Base-by-base conservation (phyloP, 2,113 vertebrate species). In the Dromaius novaehollandiae region DNA sequence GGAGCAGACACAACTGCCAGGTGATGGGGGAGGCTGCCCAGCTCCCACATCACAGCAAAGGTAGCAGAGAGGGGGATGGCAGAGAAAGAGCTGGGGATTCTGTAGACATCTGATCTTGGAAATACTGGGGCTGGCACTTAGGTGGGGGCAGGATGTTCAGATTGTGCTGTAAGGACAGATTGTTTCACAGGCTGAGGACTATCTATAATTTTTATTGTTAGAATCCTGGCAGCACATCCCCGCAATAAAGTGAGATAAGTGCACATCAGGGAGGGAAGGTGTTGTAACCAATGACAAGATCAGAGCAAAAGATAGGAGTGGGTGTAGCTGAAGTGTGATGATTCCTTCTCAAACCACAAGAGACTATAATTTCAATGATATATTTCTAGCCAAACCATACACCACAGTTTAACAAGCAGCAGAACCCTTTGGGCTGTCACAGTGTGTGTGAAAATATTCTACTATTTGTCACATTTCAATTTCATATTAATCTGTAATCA, bases 311-410 rank as follows among this genome's bases (percentile, higher is more conserved):
- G 94, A 93, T 90, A 92, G 61, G 76, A 91, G 95, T 88, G 93
- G 96, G 95, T 60, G 94, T 90, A 97, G 73, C 89, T 95, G 71
- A 86, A 95, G 79, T 83, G 89, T 88, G 91, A 95, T 86, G 79
- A 96, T 86, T 97, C 94, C 81, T 65, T 83, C 73, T 50, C 80
- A 93, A 95, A 93, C 89, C 89, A 73, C 89, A 78, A 86, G 76
- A 66, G 95, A 97, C 76, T 92, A 32, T 82, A 90, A 91, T 93
- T 94, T 93, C 82, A 88, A 69, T 83, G 46, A 91, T 82, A n/a
- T 30, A 93, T 89, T 97, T 97, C 96, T 90, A 94, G 88, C 83
- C 79, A 96, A 97, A 88, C 71, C 75, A 69, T 78, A 94, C 25
- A 88, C 38, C 69, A 73, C 75, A 79, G n/a, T 76, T 95, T 95